Conservation (phyloP, 2,888 invertebrate species). For the Callosobruchus maculatus region DNA sequence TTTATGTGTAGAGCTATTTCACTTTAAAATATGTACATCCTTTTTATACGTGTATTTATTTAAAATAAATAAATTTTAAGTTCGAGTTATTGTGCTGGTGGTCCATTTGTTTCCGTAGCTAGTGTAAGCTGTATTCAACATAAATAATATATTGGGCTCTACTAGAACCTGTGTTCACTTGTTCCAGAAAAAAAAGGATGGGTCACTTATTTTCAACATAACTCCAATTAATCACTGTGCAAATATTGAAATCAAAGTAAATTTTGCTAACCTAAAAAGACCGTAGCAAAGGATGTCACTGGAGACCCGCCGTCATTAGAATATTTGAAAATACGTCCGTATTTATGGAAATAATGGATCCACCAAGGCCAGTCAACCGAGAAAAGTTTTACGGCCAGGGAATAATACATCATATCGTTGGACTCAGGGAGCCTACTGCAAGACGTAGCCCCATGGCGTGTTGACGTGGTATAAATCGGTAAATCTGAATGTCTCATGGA, state of each 20-base stretch:
- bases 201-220: neutral
- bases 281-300: neutral
- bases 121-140: too few species aligned
- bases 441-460: conserved; percentile 4
- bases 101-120: too few species aligned
- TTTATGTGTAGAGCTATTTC: too few species aligned
- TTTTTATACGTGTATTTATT: too few species aligned
- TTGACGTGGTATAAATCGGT: neutral
- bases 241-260: neutral
- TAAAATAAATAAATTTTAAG: too few species aligned
- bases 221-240: neutral
- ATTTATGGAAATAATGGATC: conserved; percentile 16
- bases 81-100: too few species aligned
- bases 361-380: conserved; percentile 5
- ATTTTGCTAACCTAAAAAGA: neutral
- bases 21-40: too few species aligned
- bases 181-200: neutral
- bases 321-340: conserved; percentile 21
- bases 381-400: conserved; percentile 14
- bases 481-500: too few species aligned
- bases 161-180: too few species aligned
- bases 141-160: too few species aligned
- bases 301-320: conserved; percentile 15
- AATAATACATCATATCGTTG: conserved; percentile 18
- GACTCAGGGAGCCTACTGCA: conserved; percentile 6